Percentiles rank a stretch among this genome's conserved stretches.
Evolutionary conservation across 2,888 invertebrate genomes (phyloP).

Genomic region (Diarsia dahlii): DNA sequence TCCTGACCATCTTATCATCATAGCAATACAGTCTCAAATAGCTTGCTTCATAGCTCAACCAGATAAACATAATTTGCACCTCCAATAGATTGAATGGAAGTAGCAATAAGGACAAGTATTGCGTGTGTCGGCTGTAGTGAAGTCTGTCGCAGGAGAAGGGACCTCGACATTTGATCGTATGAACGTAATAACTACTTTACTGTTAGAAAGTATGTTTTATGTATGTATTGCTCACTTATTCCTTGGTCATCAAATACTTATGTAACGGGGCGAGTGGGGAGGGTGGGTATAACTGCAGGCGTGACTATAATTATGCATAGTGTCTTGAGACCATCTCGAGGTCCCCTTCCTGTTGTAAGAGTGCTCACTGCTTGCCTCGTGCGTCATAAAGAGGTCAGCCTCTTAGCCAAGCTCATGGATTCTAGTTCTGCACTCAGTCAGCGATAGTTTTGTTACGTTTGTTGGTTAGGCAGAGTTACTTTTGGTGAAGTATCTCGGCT

Average conservation of each 20-base stretch:
- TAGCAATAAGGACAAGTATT: constrained; percentile 47
- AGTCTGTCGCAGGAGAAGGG: constrained; percentile 24
- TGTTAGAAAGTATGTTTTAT: constrained; percentile 54
- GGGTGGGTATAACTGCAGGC: not conserved
- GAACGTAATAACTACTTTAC: constrained; percentile 56
- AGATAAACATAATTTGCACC: constrained; percentile 42
- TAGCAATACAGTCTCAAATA: constrained; percentile 26
- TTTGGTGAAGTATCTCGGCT: not conserved
- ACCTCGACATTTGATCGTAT: constrained; percentile 46
- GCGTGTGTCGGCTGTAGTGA: constrained; percentile 30
- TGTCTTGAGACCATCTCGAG: constrained; percentile 8
- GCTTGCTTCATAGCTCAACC: not conserved
- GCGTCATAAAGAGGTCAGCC: constrained; percentile 24
- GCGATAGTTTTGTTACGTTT: not conserved
- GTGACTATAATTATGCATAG: constrained; percentile 27
- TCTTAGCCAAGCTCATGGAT: not conserved
- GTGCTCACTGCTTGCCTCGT: not conserved
- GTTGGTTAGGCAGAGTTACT: not conserved
- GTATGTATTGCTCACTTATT: constrained; percentile 45
- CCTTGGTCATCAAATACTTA: constrained; percentile 25
- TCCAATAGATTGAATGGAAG: constrained; percentile 33
- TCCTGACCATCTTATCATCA: not conserved
- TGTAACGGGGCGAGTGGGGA: not conserved
- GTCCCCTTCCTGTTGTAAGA: not conserved
- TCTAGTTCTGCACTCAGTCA: constrained; percentile 11